Conservation (phyloP, 2,113 vertebrate species). For the Sorex fumeus region DNA sequence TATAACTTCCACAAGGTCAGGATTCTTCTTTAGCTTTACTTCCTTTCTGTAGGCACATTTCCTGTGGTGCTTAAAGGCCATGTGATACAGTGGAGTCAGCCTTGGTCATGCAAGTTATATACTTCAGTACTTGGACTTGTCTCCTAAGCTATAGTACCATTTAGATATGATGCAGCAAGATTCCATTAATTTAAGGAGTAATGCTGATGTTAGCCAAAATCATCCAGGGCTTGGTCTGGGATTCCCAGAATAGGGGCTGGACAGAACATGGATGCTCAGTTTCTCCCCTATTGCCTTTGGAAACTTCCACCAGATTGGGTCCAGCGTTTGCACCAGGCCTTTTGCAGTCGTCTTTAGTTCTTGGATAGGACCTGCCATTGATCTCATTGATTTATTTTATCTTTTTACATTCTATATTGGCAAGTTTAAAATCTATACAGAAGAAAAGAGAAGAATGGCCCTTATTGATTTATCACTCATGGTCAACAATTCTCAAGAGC, state of each 20-base stretch:
- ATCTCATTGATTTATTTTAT: not conserved
- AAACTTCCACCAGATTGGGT: not conserved
- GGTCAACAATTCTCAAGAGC: not conserved
- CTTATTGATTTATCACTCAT: not conserved
- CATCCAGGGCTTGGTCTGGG: not conserved
- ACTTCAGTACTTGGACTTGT: too few species aligned
- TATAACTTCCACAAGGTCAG: constrained; percentile 12
- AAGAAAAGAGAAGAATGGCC: constrained; percentile 7
- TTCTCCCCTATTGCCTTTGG: not conserved
- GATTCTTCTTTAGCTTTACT: too few species aligned
- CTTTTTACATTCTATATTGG: not conserved
- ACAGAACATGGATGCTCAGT: not conserved
- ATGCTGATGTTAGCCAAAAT: not conserved
- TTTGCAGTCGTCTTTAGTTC: not conserved
- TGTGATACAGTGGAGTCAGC: not conserved
- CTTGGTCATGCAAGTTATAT: too few species aligned
- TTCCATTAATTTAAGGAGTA: constrained; percentile 25
- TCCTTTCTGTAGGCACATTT: too few species aligned
- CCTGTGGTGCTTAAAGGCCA: not conserved
- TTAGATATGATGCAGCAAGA: not conserved
- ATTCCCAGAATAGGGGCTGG: constrained; percentile 51
- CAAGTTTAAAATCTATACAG: not conserved
- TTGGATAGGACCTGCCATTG: not conserved
- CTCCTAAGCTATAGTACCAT: not conserved
- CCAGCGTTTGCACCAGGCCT: not conserved